phyloP scores from a whole-genome alignment of 2,113 vertebrate species.

The Xenotilapia flavipinnis region DNA sequence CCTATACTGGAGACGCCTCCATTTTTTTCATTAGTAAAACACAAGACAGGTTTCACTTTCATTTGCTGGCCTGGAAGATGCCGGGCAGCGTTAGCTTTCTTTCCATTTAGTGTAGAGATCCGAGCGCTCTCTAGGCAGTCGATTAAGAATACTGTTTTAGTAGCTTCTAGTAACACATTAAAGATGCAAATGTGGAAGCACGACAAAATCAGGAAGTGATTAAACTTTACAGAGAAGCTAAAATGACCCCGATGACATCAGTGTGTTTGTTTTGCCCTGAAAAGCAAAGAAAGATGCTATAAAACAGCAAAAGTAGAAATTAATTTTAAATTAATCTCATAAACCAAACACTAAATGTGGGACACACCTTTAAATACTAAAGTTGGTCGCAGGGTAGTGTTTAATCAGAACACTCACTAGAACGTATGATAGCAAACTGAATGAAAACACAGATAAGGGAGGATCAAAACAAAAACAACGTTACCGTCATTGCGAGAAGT shows the following conservation, averaged over 20 bases:
- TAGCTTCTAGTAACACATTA: not conserved
- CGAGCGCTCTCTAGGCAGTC: not conserved
- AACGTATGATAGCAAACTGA: not conserved
- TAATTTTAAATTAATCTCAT: not conserved
- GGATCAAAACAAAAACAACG: not conserved
- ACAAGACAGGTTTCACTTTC: not conserved
- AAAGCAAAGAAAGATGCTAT: not conserved
- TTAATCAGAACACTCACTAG: fast-evolving
- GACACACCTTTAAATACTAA: not conserved
- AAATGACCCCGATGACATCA: not conserved
- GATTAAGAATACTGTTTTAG: not conserved
- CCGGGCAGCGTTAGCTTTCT: not conserved
- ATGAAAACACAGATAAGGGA: not conserved
- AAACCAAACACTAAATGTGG: not conserved
- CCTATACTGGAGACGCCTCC: fast-evolving
- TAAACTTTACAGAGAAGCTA: not conserved
- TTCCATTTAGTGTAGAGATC: not conserved
- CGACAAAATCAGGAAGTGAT: not conserved
- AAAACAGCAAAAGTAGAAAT: not conserved
- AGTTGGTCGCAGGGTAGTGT: fast-evolving
- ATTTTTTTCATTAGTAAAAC: not conserved
- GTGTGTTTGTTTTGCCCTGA: not conserved
- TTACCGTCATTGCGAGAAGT: conserved; percentile 88
- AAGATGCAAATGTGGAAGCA: not conserved
- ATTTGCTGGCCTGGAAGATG: not conserved